Conservation (phyloP, 2,113 vertebrate species). For the Ia io region DNA sequence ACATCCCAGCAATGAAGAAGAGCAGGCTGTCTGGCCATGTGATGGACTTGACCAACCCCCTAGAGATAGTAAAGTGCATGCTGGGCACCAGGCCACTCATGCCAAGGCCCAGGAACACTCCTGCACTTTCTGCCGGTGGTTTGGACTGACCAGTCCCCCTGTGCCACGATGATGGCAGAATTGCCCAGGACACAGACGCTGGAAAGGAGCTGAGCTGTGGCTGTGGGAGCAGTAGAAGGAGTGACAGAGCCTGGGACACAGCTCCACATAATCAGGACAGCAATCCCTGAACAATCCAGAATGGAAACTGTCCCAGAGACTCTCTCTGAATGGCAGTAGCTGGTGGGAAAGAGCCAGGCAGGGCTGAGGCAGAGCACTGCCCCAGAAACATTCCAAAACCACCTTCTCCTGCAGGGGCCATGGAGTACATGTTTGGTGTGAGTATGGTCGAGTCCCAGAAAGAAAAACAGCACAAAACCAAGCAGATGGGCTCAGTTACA, state of each 20-base stretch:
- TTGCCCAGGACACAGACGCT: conserved; percentile 96
- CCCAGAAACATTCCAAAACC: conserved; percentile 98
- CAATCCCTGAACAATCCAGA: conserved; percentile 84
- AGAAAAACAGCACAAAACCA: conserved; percentile 94
- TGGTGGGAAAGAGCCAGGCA: conserved; percentile 93
- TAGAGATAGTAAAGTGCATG: too few relatives aligned
- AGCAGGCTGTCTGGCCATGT: too few relatives aligned
- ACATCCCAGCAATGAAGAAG: too few relatives aligned
- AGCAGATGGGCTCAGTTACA: conserved; percentile 98
- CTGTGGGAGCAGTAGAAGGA: conserved; percentile 99
- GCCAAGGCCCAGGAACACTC: too few relatives aligned
- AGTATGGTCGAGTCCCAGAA: conserved; percentile 95
- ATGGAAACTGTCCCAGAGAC: conserved; percentile 91
- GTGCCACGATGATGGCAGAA: conserved; percentile 73
- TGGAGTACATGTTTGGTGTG: conserved; percentile 96
- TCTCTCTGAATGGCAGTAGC: conserved; percentile 92
- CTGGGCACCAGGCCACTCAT: too few relatives aligned
- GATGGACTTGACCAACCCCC: too few relatives aligned
- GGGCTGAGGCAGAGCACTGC: conserved; percentile 98
- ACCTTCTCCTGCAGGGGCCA: conserved; percentile 99
- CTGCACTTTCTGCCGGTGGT: too few relatives aligned
- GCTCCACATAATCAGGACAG: conserved; percentile 88
- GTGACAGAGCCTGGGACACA: conserved; percentile 98
- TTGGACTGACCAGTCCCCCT: too few relatives aligned
- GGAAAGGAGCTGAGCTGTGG: conserved; percentile 98